Conservation (phyloP, 2,113 vertebrate species). For the Macaca fascicularis region T2T-MFA8v1.1 NC_088380.1:84059001-84059500, state of each 20-base stretch:
- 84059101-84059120: neutral
- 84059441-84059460: neutral
- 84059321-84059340: neutral
- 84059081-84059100: neutral
- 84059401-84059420: neutral
- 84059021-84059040: neutral
- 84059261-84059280: neutral
- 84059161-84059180: neutral
- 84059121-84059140: neutral
- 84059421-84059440: neutral
- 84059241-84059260: neutral
- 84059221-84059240: rapidly evolving
- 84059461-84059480: too few species aligned
- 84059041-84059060: neutral
- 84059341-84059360: neutral
- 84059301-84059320: neutral
- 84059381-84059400: neutral
- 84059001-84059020: neutral
- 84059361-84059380: neutral
- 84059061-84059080: neutral
- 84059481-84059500: too few species aligned
- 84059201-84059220: neutral
- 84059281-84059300: neutral
- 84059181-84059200: neutral
- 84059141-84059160: neutral